Conservation (phyloP, 1,140 invertebrate genomes). For the Zeugodacus cucurbitae region DNA sequence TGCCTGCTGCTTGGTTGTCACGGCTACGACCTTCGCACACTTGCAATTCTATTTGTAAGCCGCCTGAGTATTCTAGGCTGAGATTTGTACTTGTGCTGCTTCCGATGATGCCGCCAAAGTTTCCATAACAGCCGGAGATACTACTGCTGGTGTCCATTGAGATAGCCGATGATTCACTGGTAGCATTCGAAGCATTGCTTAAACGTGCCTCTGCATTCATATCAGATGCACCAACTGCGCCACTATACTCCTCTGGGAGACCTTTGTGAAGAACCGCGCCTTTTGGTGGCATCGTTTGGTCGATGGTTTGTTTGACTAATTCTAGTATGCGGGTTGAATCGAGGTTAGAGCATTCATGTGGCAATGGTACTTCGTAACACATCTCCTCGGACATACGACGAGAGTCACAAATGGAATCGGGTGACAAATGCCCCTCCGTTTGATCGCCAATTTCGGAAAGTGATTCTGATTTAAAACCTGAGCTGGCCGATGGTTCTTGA, state of each 20-base stretch:
- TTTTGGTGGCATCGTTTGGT: constrained; percentile 81
- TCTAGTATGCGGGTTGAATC: constrained; percentile 83
- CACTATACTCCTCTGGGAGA: constrained; percentile 54
- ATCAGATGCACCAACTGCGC: constrained; percentile 50
- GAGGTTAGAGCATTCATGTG: constrained; percentile 81
- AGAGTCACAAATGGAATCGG: constrained; percentile 64
- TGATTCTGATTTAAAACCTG: constrained; percentile 64
- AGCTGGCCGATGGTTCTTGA: constrained; percentile 64
- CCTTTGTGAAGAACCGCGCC: constrained; percentile 72
- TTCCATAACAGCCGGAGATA: neutral
- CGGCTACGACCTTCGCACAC: constrained; percentile 80
- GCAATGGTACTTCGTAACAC: constrained; percentile 78
- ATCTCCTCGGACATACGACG: constrained; percentile 67
- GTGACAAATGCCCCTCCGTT: constrained; percentile 62
- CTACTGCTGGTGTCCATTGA: constrained; percentile 17
- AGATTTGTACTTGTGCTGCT: constrained; percentile 68
- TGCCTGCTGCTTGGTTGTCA: constrained; percentile 71
- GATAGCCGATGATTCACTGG: neutral
- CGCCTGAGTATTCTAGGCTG: constrained; percentile 83
- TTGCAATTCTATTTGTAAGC: constrained; percentile 88
- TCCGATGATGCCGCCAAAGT: constrained; percentile 39
- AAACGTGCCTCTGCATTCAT: neutral
- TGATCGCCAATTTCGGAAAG: constrained; percentile 65
- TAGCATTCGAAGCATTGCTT: neutral
- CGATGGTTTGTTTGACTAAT: constrained; percentile 84